Percentiles rank a stretch among this genome's conserved stretches.
These are phyloP conservation scores for Drosophila lini DNA, from an alignment of 1,140 invertebrate genomes.

Conservation along the genomic window DNA sequence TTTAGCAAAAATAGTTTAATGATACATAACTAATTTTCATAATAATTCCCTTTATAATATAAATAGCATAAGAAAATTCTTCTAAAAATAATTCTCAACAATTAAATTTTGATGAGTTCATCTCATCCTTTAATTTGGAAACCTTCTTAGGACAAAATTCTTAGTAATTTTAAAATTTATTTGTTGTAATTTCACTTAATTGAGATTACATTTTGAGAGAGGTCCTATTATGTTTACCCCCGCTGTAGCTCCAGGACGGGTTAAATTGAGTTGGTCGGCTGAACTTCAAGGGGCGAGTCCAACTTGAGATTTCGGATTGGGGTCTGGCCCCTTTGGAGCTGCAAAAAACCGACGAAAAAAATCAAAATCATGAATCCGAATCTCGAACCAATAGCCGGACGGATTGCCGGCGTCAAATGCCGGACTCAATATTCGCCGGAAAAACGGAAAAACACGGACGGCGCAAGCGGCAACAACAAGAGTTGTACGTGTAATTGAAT, in stretches of 20 bases:
- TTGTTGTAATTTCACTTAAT: too few species aligned
- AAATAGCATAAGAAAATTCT: too few species aligned
- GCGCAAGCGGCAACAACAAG: constrained; percentile 21
- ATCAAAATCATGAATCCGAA: constrained; percentile 55
- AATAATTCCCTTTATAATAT: too few species aligned
- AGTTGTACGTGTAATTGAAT: constrained; percentile 75
- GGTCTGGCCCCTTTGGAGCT: not conserved
- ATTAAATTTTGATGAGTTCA: too few species aligned
- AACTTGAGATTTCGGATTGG: constrained; percentile 39
- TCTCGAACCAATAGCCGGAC: constrained; percentile 18
- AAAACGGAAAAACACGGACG: constrained; percentile 21
- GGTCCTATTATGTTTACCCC: not conserved
- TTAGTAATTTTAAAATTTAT: too few species aligned
- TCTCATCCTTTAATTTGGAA: too few species aligned
- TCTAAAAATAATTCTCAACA: too few species aligned
- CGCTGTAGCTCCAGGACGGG: constrained; percentile 2
- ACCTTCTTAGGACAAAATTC: too few species aligned
- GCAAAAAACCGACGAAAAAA: constrained; percentile 27
- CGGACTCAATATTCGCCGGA: constrained; percentile 38
- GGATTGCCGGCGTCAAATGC: constrained; percentile 32
- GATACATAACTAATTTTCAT: too few species aligned
- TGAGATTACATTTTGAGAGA: too few species aligned
- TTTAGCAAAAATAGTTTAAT: too few species aligned
- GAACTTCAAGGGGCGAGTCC: constrained; percentile 35
- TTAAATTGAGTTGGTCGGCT: constrained; percentile 30